A percentile compares a stretch with the other conserved stretches of the same genome.
Conservation (phyloP, 1,140 invertebrate genomes). For the Drosophila kepulauana region DNA sequence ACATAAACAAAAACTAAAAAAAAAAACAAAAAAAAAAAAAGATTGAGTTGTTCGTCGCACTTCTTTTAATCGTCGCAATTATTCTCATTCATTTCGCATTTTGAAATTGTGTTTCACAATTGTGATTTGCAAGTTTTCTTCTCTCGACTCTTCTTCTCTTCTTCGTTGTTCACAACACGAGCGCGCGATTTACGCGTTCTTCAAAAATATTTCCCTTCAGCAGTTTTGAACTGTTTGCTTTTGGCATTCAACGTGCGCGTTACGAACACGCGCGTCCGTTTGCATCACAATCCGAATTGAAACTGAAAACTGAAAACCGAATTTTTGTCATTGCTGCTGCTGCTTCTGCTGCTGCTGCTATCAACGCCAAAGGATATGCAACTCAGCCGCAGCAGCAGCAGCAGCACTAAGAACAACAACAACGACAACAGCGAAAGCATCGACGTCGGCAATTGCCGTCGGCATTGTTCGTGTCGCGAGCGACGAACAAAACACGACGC, state of each 20-base stretch:
- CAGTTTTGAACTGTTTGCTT: neutral
- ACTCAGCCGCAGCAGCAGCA: constrained; percentile 72
- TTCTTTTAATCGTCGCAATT: neutral
- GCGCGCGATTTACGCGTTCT: constrained; percentile 32
- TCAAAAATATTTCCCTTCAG: constrained; percentile 12
- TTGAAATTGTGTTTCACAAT: neutral
- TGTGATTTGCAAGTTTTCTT: neutral
- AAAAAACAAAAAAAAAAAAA: neutral
- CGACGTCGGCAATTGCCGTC: constrained; percentile 7
- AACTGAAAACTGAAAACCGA: constrained; percentile 55
- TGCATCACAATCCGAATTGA: constrained; percentile 70
- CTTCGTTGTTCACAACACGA: too few relatives aligned
- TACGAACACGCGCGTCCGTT: constrained; percentile 65
- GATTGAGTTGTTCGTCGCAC: neutral
- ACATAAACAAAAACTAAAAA: neutral
- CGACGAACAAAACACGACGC: constrained; percentile 8
- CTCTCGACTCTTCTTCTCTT: neutral
- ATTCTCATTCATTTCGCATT: too few relatives aligned
- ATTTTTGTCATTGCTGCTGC: constrained; percentile 43
- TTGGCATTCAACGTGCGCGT: neutral
- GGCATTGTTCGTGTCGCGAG: neutral
- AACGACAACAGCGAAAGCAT: constrained; percentile 11
- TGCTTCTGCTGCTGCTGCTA: constrained; percentile 16
- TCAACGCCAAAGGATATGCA: constrained; percentile 75
- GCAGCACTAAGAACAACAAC: constrained; percentile 19